Conservation (phyloP, 2,888 invertebrate genomes). For the Acronicta psi region DNA sequence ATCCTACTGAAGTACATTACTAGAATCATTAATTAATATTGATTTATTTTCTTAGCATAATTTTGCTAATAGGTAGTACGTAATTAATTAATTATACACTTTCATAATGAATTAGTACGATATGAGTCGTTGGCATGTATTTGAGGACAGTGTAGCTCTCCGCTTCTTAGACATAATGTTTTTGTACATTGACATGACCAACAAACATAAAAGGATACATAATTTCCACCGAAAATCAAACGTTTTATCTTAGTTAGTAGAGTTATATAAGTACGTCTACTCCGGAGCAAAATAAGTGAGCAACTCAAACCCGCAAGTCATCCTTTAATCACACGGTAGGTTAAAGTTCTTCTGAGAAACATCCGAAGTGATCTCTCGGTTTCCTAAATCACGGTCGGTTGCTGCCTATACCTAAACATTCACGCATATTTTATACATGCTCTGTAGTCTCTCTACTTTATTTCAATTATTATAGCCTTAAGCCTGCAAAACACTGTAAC, state of each 20-base stretch:
- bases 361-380: slow-evolving; percentile 33
- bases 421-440: slow-evolving; percentile 24
- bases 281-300: slow-evolving; percentile 41
- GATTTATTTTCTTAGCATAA: too few relatives aligned
- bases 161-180: too few relatives aligned
- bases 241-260: slow-evolving; percentile 24
- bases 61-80: too few relatives aligned
- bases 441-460: too few relatives aligned
- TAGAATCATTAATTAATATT: too few relatives aligned
- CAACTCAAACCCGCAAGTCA: slow-evolving; percentile 48
- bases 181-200: too few relatives aligned
- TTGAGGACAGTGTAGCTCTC: too few relatives aligned
- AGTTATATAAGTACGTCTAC: slow-evolving; percentile 31
- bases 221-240: slow-evolving; percentile 17
- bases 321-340: slow-evolving; percentile 50
- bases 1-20: too few relatives aligned
- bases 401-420: slow-evolving; percentile 9
- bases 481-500: background rate
- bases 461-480: slow-evolving; percentile 37
- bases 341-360: slow-evolving; percentile 45
- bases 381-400: slow-evolving; percentile 40
- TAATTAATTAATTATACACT: too few relatives aligned
- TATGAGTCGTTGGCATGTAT: too few relatives aligned
- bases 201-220: too few relatives aligned
- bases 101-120: too few relatives aligned